Conservation (phyloP, 2,113 vertebrate genomes). For the Riparia riparia region DNA sequence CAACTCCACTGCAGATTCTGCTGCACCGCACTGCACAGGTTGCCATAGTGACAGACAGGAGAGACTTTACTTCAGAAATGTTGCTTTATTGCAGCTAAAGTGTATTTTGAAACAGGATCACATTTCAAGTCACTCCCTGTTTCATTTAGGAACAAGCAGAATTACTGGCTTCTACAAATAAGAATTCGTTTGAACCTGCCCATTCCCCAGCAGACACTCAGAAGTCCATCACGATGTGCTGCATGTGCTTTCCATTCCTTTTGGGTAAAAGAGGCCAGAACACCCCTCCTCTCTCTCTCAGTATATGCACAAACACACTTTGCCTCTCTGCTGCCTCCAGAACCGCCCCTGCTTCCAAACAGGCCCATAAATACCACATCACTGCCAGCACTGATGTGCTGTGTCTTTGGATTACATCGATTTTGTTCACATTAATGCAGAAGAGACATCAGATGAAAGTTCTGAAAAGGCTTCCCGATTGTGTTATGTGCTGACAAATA, state of each 20-base stretch:
- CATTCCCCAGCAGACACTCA: neutral
- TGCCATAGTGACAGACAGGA: constrained; percentile 61
- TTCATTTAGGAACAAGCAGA: neutral
- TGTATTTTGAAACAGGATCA: constrained; percentile 1
- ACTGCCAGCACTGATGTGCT: neutral
- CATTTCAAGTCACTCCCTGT: constrained; percentile 7
- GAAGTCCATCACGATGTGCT: fast-evolving
- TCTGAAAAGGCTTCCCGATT: neutral
- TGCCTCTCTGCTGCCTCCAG: neutral
- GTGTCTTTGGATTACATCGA: neutral
- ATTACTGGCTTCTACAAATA: neutral
- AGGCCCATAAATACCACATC: neutral
- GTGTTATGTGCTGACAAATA: neutral
- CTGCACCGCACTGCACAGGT: constrained; percentile 7
- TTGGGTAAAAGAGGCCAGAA: neutral
- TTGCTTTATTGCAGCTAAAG: constrained; percentile 53
- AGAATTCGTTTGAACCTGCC: neutral
- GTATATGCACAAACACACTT: fast-evolving
- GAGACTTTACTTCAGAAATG: constrained; percentile 51
- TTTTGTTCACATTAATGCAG: neutral
- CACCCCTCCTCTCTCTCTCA: neutral
- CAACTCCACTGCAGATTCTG: constrained; percentile 31
- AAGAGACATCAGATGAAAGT: neutral
- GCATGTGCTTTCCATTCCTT: neutral
- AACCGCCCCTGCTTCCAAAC: neutral